A percentile compares a stretch with the other conserved stretches of the same genome.
These are phyloP conservation scores for Myotis pilosus DNA, from an alignment of 2,797 vertebrate species.

Conservation along the genomic window DNA sequence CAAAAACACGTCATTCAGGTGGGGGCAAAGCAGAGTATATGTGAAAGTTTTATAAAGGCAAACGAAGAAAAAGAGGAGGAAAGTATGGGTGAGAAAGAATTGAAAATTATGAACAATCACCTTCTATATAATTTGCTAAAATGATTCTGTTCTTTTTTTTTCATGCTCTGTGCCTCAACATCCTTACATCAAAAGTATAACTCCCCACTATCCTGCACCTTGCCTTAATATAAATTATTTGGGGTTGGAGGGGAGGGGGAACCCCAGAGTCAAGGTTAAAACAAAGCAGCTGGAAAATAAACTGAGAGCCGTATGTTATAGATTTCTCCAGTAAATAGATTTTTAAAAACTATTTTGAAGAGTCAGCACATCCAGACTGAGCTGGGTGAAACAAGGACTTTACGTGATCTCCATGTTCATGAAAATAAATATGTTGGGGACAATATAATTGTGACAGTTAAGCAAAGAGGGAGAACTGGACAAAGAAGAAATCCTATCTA, in stretches of 20 bases:
- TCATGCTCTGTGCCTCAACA: neutral
- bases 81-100: neutral
- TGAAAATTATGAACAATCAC: neutral
- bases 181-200: constrained; percentile 9
- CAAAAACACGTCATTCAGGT: neutral
- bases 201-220: constrained; percentile 43
- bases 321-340: constrained; percentile 37
- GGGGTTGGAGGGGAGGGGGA: neutral
- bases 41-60: neutral
- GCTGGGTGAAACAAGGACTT: constrained; percentile 13
- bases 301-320: constrained; percentile 49
- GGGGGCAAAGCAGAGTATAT: neutral
- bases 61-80: neutral
- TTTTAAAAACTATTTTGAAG: constrained; percentile 53
- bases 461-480: neutral
- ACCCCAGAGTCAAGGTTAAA: constrained; percentile 71
- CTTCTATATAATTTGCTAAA: neutral
- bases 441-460: neutral
- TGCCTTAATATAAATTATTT: constrained; percentile 62
- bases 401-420: neutral
- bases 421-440: neutral
- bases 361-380: constrained; percentile 51
- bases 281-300: constrained; percentile 75
- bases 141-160: neutral
- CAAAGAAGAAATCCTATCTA: neutral